These are phyloP conservation scores for Drosophila littoralis DNA, from an alignment of 1,140 invertebrate species.

Conservation along the genomic window DNA sequence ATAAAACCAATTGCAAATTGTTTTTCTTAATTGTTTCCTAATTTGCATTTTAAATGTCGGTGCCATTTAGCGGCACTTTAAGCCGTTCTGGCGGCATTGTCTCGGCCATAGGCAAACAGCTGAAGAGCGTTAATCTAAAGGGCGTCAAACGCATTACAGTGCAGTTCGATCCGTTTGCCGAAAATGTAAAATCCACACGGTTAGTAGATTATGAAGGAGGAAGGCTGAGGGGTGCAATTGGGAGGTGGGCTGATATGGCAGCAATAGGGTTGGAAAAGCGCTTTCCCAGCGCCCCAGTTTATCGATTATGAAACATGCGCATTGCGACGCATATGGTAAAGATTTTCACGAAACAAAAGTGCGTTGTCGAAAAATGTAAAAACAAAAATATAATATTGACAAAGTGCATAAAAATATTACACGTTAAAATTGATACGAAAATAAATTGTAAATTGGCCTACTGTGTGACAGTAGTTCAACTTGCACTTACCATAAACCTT, in stretches of 20 bases:
- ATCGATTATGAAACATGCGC: conserved; percentile 79
- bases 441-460: not conserved
- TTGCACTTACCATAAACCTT: conserved; percentile 86
- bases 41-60: conserved; percentile 86
- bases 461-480: not conserved
- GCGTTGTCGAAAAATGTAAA: conserved; percentile 43
- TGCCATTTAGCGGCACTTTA: conserved; percentile 88
- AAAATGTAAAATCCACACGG: conserved; percentile 89
- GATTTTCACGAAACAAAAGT: conserved; percentile 65
- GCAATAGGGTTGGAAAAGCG: conserved; percentile 67
- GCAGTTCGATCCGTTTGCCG: conserved; percentile 93
- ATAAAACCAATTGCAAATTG: conserved; percentile 47
- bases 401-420: conserved; percentile 55
- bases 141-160: conserved; percentile 91
- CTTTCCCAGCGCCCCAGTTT: conserved; percentile 56
- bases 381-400: conserved; percentile 31
- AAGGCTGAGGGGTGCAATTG: not conserved
- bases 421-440: conserved; percentile 5
- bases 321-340: conserved; percentile 48
- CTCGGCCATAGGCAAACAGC: conserved; percentile 89
- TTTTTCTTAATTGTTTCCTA: conserved; percentile 24
- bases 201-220: conserved; percentile 84
- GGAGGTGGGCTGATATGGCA: not conserved
- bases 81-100: conserved; percentile 87
- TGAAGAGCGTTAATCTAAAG: conserved; percentile 89